Evolutionary conservation across 2,888 invertebrate species (phyloP), one percentile per base, ranked within the genome.

Genomic region (Dorcus parallelipipedus): DNA sequence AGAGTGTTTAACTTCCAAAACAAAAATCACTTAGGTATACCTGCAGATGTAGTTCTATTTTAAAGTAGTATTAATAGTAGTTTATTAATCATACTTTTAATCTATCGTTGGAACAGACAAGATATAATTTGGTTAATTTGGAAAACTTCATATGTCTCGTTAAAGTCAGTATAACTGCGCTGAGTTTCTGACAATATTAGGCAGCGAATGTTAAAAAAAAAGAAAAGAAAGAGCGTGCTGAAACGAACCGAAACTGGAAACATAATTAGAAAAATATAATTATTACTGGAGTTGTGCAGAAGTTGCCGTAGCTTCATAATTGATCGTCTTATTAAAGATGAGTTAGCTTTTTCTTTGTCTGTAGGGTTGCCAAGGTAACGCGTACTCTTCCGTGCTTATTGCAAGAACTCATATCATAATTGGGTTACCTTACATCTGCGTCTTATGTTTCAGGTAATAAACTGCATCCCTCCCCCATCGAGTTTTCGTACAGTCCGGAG

Each of bases 291-390:
- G 73, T 75, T 76, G 73, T 72, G 75, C 72, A 74, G 71, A 74
- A 75, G 72, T 76, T 76, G 72, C 73, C 69, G 71, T 69, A 71
- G 70, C 72, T 71, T 76, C 76, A 78, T 78, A 78, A 78, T 78
- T 78, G 78, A 78, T 78, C 76, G 77, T 69, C 77, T 78, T 78
- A 78, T 78, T 78, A 78, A 78, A 78, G 77, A 78, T 78, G 76
- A 77, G 76, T 78, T 78, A 78, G 77, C 73, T 67, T 64, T 68
- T 71, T 72, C 73, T 74, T 77, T 75, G 75, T 76, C 73, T 73
- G 70, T 68, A 70, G 73, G 67, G 76, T 77, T 76, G 73, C 76
- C 71, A 73, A 67, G 75, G 73, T 72, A 67, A 74, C 74, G 61
- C 61, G 64, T 59, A 58, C 50, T 67, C 69, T 68, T 74, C 74